These are phyloP conservation scores for Aphidius colemani DNA, from an alignment of 2,888 invertebrate species.

Conservation along the genomic window DNA sequence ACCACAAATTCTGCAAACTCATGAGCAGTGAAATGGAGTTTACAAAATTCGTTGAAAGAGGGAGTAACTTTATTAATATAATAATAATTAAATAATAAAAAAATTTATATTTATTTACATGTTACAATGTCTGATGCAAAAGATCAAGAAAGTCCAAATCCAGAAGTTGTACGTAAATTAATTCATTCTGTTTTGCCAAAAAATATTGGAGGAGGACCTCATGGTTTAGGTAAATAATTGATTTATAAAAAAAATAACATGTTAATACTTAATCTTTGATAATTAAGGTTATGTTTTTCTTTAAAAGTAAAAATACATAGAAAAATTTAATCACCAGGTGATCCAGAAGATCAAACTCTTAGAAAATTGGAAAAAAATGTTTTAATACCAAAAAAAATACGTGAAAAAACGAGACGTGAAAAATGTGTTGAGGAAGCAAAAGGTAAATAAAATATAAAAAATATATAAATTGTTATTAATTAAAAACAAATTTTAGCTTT, in stretches of 20 bases:
- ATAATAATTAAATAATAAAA: constrained; percentile 5
- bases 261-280: background rate
- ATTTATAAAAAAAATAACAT: background rate
- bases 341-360: constrained; percentile 81
- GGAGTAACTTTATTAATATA: background rate
- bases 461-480: background rate
- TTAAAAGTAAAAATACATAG: too few relatives aligned
- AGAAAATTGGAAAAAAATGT: constrained; percentile 89
- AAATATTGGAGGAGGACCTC: constrained; percentile 63
- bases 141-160: constrained; percentile 9
- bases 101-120: too few relatives aligned
- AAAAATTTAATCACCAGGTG: constrained; percentile 64
- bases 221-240: constrained; percentile 62
- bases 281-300: background rate
- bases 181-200: constrained; percentile 55
- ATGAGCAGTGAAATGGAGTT: constrained; percentile 39
- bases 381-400: constrained; percentile 85
- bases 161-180: constrained; percentile 13
- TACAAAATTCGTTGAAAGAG: background rate
- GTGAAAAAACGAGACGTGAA: constrained; percentile 78
- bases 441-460: constrained; percentile 56
- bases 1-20: constrained; percentile 53
- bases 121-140: constrained; percentile 30
- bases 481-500: constrained; percentile 54
- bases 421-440: constrained; percentile 78